Conservation (phyloP, 2,113 vertebrate species). For the Halichoeres trimaculatus region DNA sequence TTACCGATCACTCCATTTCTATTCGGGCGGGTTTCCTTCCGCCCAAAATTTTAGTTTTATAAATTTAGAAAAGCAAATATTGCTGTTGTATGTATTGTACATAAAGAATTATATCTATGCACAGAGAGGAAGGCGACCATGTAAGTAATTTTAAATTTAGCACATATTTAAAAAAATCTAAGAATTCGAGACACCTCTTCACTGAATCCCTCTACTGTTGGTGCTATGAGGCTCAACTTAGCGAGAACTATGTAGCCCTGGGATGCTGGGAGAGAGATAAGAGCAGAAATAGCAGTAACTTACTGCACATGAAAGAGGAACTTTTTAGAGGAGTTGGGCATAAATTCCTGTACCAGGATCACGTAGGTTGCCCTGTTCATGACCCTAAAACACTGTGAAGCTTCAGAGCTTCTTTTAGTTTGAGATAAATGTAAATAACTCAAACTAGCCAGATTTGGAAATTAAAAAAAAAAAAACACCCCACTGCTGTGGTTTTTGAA, state of each 20-base stretch:
- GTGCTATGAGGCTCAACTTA: constrained; percentile 60
- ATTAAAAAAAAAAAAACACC: constrained; percentile 6
- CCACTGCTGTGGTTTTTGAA: constrained; percentile 31
- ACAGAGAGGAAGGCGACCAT: constrained; percentile 39
- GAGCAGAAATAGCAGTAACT: constrained; percentile 21
- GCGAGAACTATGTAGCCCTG: constrained; percentile 30
- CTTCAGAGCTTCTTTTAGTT: constrained; percentile 37
- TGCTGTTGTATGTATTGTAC: constrained; percentile 66
- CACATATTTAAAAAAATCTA: constrained; percentile 20
- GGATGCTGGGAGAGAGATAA: constrained; percentile 23
- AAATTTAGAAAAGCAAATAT: constrained; percentile 25
- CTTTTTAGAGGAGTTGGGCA: constrained; percentile 47
- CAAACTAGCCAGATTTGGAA: constrained; percentile 33
- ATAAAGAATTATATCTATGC: constrained; percentile 61
- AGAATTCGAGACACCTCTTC: constrained; percentile 10
- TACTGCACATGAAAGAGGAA: constrained; percentile 29
- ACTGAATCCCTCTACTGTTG: constrained; percentile 42
- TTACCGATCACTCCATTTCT: constrained; percentile 28
- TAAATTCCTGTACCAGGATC: constrained; percentile 58
- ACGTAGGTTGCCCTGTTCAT: constrained; percentile 13
- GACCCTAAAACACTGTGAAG: constrained; percentile 31
- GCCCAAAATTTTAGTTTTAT: constrained; percentile 40
- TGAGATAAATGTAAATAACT: constrained; percentile 41
- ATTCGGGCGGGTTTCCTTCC: constrained; percentile 1
- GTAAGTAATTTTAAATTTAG: constrained; percentile 32